These are phyloP conservation scores for Folsomia candida DNA, from an alignment of 2,888 invertebrate genomes.

Conservation along the genomic window DNA sequence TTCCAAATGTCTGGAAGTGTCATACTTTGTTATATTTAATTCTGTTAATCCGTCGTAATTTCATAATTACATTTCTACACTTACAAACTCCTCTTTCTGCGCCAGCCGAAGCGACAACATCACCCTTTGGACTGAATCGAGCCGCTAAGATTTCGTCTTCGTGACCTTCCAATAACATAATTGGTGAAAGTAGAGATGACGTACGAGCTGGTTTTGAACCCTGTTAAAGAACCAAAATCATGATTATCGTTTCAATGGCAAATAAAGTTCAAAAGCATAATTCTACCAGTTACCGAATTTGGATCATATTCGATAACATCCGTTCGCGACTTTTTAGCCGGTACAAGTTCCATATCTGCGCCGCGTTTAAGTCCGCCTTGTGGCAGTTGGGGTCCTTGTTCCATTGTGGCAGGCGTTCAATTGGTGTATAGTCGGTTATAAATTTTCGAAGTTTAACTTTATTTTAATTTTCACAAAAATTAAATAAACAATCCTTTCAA, in stretches of 20 bases:
- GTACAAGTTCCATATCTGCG: constrained; percentile 37
- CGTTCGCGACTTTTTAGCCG: constrained; percentile 40
- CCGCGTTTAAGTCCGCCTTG: constrained; percentile 23
- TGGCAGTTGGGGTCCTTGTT: constrained; percentile 25
- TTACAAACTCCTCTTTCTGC: constrained; percentile 93
- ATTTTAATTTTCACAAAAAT: constrained; percentile 2
- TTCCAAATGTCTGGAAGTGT: constrained; percentile 72
- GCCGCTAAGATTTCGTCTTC: constrained; percentile 91
- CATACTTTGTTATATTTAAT: background rate
- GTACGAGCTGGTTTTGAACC: constrained; percentile 65
- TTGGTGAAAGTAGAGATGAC: constrained; percentile 84
- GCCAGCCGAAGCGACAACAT: constrained; percentile 88
- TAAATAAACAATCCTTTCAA: too few relatives aligned
- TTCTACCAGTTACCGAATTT: too few relatives aligned
- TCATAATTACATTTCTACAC: constrained; percentile 56
- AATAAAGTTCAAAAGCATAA: too few relatives aligned
- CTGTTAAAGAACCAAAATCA: background rate
- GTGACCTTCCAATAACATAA: constrained; percentile 94
- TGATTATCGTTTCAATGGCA: background rate
- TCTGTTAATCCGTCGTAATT: background rate
- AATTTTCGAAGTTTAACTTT: background rate
- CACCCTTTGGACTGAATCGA: constrained; percentile 95
- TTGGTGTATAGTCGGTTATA: background rate
- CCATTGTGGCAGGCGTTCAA: background rate
- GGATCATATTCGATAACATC: constrained; percentile 41